A percentile compares a stretch with the other conserved stretches of the same genome.
Conservation (phyloP, 2,888 invertebrate species). For the Tachina fera region DNA sequence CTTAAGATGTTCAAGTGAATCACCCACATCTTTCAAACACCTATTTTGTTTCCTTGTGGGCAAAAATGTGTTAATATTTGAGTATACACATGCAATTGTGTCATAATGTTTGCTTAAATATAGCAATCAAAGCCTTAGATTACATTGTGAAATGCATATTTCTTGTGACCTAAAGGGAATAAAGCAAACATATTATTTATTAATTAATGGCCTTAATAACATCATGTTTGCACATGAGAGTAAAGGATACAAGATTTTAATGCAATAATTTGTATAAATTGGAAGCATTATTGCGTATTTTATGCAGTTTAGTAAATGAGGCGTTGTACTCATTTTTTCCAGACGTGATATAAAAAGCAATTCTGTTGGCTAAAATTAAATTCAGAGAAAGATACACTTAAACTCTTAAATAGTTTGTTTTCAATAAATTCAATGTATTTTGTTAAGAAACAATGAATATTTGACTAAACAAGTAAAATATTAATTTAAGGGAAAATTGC, state of each 20-base stretch:
- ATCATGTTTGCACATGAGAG: conserved; percentile 36
- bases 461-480: too few species aligned
- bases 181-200: conserved; percentile 60
- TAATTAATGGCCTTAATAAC: conserved; percentile 70
- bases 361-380: too few species aligned
- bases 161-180: conserved; percentile 63
- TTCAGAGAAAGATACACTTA: too few species aligned
- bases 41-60: background rate
- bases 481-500: too few species aligned
- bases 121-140: conserved; percentile 42
- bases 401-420: too few species aligned
- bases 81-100: background rate
- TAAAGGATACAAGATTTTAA: background rate
- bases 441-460: too few species aligned
- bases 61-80: conserved; percentile 2
- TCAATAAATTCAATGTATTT: too few species aligned
- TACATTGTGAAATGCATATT: conserved; percentile 53
- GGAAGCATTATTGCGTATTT: background rate
- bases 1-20: too few species aligned
- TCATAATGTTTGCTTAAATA: background rate
- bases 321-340: background rate
- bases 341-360: too few species aligned
- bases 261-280: background rate
- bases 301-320: background rate
- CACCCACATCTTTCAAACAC: too few species aligned